A percentile compares a stretch with the other conserved stretches of the same genome.
These are phyloP conservation scores for Parnassius orleans DNA, from an alignment of 2,888 invertebrate genomes.

Conservation along the genomic window DNA sequence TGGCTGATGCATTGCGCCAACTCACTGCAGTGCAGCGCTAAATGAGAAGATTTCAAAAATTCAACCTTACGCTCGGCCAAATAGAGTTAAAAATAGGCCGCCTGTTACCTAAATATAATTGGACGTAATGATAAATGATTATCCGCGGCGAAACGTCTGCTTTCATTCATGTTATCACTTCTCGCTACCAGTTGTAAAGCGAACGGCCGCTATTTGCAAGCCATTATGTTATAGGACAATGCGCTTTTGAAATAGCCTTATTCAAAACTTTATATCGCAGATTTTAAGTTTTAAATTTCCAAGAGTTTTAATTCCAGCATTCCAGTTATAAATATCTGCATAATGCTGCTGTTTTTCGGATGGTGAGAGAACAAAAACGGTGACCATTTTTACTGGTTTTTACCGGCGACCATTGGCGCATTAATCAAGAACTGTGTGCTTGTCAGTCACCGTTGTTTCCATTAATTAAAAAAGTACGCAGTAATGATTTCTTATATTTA, in stretches of 20 bases:
- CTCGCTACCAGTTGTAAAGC: neutral
- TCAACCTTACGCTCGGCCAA: slow-evolving; percentile 31
- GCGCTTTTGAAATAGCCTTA: neutral
- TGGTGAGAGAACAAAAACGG: too few species aligned
- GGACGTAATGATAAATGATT: slow-evolving; percentile 5
- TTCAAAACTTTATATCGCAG: too few species aligned
- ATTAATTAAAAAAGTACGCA: too few species aligned
- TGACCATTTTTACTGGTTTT: too few species aligned
- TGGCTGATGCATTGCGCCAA: slow-evolving; percentile 46
- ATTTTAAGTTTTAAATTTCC: too few species aligned
- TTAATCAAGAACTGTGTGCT: too few species aligned
- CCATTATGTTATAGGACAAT: neutral
- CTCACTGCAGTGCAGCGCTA: slow-evolving; percentile 37
- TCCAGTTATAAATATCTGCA: too few species aligned
- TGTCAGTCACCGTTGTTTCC: too few species aligned
- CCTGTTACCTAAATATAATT: neutral
- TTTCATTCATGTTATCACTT: slow-evolving; percentile 1
- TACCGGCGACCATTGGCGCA: too few species aligned
- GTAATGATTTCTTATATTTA: too few species aligned
- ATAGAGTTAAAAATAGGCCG: slow-evolving; percentile 28
- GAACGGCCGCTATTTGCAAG: neutral
- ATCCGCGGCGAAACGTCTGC: neutral
- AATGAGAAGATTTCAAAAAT: slow-evolving; percentile 28
- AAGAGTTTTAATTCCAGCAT: too few species aligned
- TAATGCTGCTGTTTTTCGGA: too few species aligned